Conservation (phyloP, 1,140 invertebrate genomes). For the Probaryconus sp. region DNA sequence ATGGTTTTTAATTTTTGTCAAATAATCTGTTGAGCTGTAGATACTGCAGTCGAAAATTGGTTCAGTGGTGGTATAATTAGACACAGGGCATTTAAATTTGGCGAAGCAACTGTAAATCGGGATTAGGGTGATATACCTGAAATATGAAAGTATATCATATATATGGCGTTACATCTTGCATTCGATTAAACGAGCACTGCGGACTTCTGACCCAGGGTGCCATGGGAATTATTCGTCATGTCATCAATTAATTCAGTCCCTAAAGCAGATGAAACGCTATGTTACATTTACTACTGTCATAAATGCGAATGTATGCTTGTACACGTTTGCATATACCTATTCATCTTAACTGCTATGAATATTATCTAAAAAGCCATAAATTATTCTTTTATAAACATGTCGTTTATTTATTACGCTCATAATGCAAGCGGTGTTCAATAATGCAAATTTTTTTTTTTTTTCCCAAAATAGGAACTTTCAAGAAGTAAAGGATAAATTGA, state of each 20-base stretch:
- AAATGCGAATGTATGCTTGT: slow-evolving; percentile 5
- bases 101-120: no score
- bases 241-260: slow-evolving; percentile 56
- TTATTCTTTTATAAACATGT: no score
- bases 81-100: no score
- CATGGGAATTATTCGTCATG: slow-evolving; percentile 50
- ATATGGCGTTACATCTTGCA: slow-evolving; percentile 47
- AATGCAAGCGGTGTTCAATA: no score
- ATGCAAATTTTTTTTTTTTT: no score
- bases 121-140: slow-evolving; percentile 15
- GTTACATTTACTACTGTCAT: slow-evolving; percentile 18
- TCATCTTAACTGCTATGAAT: slow-evolving; percentile 3
- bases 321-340: slow-evolving; percentile 4
- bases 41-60: no score
- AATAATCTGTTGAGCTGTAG: no score
- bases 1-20: no score
- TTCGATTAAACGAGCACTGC: slow-evolving; percentile 56
- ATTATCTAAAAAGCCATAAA: slow-evolving; percentile 1
- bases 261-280: slow-evolving; percentile 33
- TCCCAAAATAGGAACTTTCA: no score
- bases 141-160: slow-evolving; percentile 25
- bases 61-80: no score
- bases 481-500: no score
- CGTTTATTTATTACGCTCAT: no score
- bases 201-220: slow-evolving; percentile 14